phyloP scores from a whole-genome alignment of 2,113 vertebrate genomes.

The Strix uralensis region DNA sequence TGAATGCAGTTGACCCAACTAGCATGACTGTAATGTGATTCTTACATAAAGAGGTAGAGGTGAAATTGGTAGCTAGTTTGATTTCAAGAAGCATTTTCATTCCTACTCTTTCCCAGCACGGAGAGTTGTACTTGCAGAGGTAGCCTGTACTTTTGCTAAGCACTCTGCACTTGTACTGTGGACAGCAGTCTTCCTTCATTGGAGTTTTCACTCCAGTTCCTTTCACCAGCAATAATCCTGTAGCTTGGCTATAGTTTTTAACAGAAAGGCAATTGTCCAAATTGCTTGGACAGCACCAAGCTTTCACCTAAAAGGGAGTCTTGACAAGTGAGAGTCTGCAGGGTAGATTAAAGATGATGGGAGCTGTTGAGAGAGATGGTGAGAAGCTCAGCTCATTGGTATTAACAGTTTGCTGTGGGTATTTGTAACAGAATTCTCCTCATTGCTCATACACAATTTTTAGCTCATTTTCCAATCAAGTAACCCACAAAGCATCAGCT shows the following conservation, averaged over 20 bases:
- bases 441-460: not conserved
- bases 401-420: not conserved
- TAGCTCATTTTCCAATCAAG: slow-evolving; percentile 28
- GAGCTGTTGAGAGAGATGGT: not conserved
- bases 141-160: not conserved
- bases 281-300: not conserved
- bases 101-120: not conserved
- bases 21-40: not conserved
- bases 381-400: not conserved
- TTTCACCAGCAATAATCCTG: not conserved
- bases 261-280: slow-evolving; percentile 31
- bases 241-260: not conserved
- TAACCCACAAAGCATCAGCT: not conserved
- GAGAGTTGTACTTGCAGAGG: not conserved
- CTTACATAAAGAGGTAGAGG: not conserved
- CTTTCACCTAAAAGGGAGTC: not conserved
- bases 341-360: not conserved
- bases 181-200: not conserved
- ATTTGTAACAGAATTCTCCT: not conserved
- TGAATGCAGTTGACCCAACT: not conserved
- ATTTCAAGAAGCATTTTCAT: not conserved
- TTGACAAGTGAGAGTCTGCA: not conserved
- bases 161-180: not conserved
- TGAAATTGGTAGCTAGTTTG: not conserved
- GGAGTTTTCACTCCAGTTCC: not conserved